Conservation (phyloP, 2,797 vertebrate genomes). For the Heteromormyrus szaboi region DNA sequence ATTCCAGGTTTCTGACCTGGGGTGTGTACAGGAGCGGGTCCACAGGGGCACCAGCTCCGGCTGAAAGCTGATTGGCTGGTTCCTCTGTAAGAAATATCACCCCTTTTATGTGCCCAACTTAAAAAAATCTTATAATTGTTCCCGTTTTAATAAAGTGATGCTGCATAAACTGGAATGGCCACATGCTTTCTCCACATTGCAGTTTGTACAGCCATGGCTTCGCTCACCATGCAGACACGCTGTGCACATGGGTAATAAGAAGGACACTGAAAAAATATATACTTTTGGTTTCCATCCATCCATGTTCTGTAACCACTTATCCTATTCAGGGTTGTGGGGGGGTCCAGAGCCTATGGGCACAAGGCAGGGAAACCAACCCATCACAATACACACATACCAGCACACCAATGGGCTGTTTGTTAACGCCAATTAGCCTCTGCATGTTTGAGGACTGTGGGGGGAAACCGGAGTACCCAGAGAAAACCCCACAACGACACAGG, state of each 20-base stretch:
- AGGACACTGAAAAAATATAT: not conserved
- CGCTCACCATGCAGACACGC: not conserved
- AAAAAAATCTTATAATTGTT: not conserved
- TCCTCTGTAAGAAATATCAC: not conserved
- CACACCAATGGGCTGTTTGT: too few relatives aligned
- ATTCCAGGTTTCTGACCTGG: not conserved
- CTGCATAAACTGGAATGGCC: not conserved
- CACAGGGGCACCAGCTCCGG: not conserved
- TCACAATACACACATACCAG: not conserved
- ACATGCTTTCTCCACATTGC: not conserved
- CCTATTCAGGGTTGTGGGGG: not conserved
- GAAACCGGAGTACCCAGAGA: not conserved
- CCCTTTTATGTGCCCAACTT: not conserved
- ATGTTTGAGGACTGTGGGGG: not conserved
- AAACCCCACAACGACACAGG: not conserved
- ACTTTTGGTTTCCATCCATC: not conserved
- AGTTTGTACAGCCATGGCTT: not conserved
- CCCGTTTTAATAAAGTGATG: not conserved
- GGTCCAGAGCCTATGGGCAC: too few relatives aligned
- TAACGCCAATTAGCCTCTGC: not conserved
- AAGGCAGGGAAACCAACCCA: not conserved
- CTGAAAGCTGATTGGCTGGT: not conserved
- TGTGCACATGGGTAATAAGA: not conserved
- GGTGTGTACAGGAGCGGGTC: not conserved
- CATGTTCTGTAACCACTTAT: not conserved